A percentile compares a stretch with the other conserved stretches of the same genome.
Conservation (phyloP, 2,797 vertebrate genomes). For the Tiaroga cobitis region DNA sequence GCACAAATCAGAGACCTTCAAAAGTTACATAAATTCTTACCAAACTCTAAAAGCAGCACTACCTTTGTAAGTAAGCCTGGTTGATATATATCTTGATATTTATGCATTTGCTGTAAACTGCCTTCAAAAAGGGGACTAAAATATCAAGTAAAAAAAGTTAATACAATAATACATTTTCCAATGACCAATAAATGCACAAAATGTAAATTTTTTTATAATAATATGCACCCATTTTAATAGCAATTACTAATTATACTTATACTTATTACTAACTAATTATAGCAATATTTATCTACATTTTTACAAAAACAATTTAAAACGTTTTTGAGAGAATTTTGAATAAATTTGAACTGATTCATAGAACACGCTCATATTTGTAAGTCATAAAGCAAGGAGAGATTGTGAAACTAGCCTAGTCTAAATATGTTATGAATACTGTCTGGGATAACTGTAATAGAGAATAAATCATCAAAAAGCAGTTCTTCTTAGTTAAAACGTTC, state of each 20-base stretch:
- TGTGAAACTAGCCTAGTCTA: neutral
- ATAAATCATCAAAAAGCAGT: neutral
- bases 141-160: too few species aligned
- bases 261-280: too few species aligned
- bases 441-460: neutral
- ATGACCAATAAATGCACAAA: too few species aligned
- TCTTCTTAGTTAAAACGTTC: slow-evolving; percentile 11
- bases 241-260: too few species aligned
- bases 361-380: neutral
- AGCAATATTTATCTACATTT: neutral
- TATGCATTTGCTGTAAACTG: neutral
- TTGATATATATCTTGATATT: neutral
- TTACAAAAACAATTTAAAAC: neutral
- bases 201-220: too few species aligned
- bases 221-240: neutral
- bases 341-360: neutral
- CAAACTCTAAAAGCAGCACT: slow-evolving; percentile 22
- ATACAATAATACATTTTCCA: neutral
- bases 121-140: neutral
- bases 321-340: neutral
- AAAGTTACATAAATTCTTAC: slow-evolving; percentile 33
- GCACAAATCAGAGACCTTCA: slow-evolving; percentile 28
- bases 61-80: slow-evolving; percentile 1
- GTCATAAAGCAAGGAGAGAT: neutral
- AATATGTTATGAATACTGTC: neutral